A percentile compares a stretch with the other conserved stretches of the same genome.
Conservation (phyloP, 2,888 invertebrate species). For the Nephrocerus scutellatus region DNA sequence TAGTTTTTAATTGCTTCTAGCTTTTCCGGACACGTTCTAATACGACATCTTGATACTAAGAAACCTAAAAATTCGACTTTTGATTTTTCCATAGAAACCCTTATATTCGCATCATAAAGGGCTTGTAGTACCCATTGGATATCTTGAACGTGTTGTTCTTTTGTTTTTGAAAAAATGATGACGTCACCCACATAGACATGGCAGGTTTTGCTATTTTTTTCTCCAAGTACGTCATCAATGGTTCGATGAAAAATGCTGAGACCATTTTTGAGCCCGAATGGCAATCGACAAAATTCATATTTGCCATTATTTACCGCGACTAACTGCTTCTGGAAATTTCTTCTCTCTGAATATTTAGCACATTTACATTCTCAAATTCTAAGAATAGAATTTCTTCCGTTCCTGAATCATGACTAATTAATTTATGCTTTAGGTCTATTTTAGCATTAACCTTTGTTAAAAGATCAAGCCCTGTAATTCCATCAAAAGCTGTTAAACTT, state of each 20-base stretch:
- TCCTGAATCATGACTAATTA: conserved; percentile 13
- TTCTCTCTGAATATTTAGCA: conserved; percentile 16
- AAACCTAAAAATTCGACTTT: conserved; percentile 8
- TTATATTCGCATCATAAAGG: no score
- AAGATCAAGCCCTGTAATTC: conserved; percentile 21
- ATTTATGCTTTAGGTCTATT: conserved; percentile 15
- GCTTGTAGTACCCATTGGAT: no score
- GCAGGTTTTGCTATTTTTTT: no score
- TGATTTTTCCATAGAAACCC: no score
- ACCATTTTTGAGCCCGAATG: no score
- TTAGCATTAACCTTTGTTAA: conserved; percentile 18
- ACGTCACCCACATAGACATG: conserved; percentile 8
- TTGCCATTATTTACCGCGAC: no score
- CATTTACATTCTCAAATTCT: conserved; percentile 19
- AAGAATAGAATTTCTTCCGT: conserved; percentile 17
- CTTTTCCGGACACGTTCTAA: conserved; percentile 6
- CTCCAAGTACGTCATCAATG: no score
- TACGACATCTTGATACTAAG: conserved; percentile 4
- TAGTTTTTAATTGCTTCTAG: conserved; percentile 5
- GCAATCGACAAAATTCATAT: no score
- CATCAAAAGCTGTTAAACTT: conserved; percentile 18
- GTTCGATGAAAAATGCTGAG: no score
- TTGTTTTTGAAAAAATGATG: no score
- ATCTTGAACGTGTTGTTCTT: no score
- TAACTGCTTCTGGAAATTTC: conserved; percentile 6